These are phyloP conservation scores for Seriola aureovittata DNA, from an alignment of 2,113 vertebrate species.

Conservation along the genomic window DNA sequence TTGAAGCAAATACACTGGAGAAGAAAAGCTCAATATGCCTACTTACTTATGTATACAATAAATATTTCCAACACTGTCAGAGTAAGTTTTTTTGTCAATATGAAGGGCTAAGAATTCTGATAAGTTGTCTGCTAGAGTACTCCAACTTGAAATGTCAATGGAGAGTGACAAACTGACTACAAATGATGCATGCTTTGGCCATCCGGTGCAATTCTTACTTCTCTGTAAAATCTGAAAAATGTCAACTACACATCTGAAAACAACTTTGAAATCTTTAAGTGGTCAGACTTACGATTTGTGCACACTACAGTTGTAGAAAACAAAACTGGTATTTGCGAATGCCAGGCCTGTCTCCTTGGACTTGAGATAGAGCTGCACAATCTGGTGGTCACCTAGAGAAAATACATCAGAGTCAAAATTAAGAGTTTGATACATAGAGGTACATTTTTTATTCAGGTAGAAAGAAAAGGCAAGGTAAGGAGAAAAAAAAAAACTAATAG, in stretches of 20 bases:
- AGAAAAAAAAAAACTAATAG: neutral
- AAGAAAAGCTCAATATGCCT: constrained; percentile 28
- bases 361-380: constrained; percentile 97
- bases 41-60: constrained; percentile 19
- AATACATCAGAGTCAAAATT: neutral
- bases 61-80: constrained; percentile 4
- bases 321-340: constrained; percentile 97
- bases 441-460: neutral
- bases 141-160: neutral
- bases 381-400: constrained; percentile 93
- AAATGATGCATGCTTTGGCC: neutral
- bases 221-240: neutral
- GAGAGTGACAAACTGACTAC: neutral
- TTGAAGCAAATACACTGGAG: constrained; percentile 17
- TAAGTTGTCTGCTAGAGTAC: neutral
- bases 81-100: constrained; percentile 11
- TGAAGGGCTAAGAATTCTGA: neutral
- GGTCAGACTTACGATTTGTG: constrained; percentile 95
- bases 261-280: neutral
- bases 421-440: neutral
- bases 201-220: neutral
- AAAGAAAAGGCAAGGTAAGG: neutral
- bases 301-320: constrained; percentile 99
- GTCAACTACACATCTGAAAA: neutral
- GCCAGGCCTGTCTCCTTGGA: constrained; percentile 98